Evolutionary conservation across 53 echinoderm and acorn worm species (phyloP).

Genomic region (Pentamera pediparva): DNA sequence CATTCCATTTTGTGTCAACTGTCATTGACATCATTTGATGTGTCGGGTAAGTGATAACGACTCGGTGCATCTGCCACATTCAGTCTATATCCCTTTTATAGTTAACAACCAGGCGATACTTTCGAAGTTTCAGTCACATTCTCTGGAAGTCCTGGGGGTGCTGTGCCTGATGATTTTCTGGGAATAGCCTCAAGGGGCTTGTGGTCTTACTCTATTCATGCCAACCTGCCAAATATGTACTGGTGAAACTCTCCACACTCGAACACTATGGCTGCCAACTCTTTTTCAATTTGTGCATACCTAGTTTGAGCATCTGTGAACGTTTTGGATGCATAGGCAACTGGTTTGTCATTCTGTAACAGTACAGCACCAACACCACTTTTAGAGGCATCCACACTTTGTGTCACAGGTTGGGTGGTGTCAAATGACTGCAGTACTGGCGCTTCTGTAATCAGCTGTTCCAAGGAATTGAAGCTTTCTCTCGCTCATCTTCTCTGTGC

Average conservation of each 20-base stretch:
- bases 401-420: not conserved
- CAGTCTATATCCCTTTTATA: not conserved
- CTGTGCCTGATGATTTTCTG: not conserved
- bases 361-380: constrained; percentile 3
- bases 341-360: constrained; percentile 11
- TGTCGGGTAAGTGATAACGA: not conserved
- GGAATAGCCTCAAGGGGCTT: constrained; percentile 24
- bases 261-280: constrained; percentile 35
- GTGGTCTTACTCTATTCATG: constrained; percentile 11
- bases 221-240: constrained; percentile 26
- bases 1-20: not conserved
- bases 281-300: constrained; percentile 58
- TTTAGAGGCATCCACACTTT: constrained; percentile 1
- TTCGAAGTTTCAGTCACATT: not conserved
- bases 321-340: constrained; percentile 32
- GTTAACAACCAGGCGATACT: not conserved
- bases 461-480: not conserved
- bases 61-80: constrained; percentile 2
- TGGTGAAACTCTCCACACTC: constrained; percentile 46
- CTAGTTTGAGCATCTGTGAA: constrained; percentile 23
- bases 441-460: not conserved
- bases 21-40: not conserved
- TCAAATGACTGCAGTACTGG: constrained; percentile 1
- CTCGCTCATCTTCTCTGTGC: not conserved
- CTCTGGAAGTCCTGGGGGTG: not conserved